Evolutionary conservation across 2,113 vertebrate genomes (phyloP), one percentile per base, ranked within the genome.

Genomic region (Proterorhinus semilunaris): DNA sequence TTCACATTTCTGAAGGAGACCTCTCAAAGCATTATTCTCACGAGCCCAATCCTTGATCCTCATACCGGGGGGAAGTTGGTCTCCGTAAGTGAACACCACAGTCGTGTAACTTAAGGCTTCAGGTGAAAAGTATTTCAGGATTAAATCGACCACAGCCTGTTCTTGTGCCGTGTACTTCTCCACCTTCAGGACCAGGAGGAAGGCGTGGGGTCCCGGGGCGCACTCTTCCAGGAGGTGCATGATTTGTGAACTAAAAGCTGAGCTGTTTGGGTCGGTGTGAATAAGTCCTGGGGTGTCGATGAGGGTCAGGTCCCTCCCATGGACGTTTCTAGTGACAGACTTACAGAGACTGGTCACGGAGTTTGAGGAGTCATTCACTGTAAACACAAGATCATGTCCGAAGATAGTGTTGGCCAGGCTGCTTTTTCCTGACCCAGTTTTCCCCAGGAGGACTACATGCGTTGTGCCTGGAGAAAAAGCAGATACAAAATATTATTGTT

Each of bases 341-440:
- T 8, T 7, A 61, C 58, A 61, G 42, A 44, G 4, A 2, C 8
- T 6, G 2, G 42, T 61, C 42, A 3, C 13, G 43, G 58, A 61
- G 58, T n/a, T n/a, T 44, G 13, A 7, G 6, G 58, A 9, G 13
- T n/a, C 1, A 15, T 6, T 12, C 58, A 44, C 58, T 15, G 13
- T 1, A 61, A 61, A 61, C 0, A 15, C 36, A n/a, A 8, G 9
- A 15, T 57, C 10, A 2, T 43, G 7, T n/a, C 42, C 42, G 8
- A 61, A 43, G 2, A 61, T 44, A 44, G 42, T 44, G 42, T 61
- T 61, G 7, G 12, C 58, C 58, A 61, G 13, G 42, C 58, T 61
- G 58, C 58, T 61, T 61, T 61, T 61, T 44, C 58, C 58, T 61
- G 42, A 3, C n/a, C 58, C 58, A 8, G 58, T 44, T 61, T 61